Evolutionary conservation across 2,888 invertebrate species (phyloP).

Genomic region (Athalia cordata): DNA sequence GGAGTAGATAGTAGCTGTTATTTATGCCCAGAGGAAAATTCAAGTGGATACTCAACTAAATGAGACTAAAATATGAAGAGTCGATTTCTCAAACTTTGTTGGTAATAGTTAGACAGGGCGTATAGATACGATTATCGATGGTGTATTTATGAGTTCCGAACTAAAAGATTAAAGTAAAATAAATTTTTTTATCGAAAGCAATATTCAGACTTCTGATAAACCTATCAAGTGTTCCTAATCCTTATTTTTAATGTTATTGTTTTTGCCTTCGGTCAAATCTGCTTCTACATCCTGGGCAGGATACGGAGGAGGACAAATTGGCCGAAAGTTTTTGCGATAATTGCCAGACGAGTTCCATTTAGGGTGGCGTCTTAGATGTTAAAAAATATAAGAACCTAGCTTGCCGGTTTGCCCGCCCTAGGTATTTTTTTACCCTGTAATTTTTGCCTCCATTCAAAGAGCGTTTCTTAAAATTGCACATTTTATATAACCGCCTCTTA

Average conservation of each 20-base stretch:
- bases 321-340: constrained; percentile 1
- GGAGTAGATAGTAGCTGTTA: constrained; percentile 1
- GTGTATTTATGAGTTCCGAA: no score
- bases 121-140: no score
- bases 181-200: background rate
- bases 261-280: background rate
- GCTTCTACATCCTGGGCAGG: background rate
- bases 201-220: background rate
- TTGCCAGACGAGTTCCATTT: constrained; percentile 54
- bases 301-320: constrained; percentile 20
- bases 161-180: background rate
- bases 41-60: background rate
- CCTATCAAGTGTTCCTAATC: background rate
- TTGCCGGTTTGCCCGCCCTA: constrained; percentile 45
- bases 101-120: no score
- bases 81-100: background rate
- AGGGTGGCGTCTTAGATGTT: constrained; percentile 55
- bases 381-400: constrained; percentile 49
- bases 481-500: constrained; percentile 55
- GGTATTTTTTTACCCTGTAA: constrained; percentile 63
- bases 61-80: background rate
- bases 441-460: constrained; percentile 62
- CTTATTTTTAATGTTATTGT: background rate
- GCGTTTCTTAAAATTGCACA: constrained; percentile 68
- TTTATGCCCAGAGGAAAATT: constrained; percentile 14